A percentile compares a stretch with the other conserved stretches of the same genome.
Conservation (phyloP, 2,113 vertebrate genomes). For the Oxyruncus cristatus region DNA sequence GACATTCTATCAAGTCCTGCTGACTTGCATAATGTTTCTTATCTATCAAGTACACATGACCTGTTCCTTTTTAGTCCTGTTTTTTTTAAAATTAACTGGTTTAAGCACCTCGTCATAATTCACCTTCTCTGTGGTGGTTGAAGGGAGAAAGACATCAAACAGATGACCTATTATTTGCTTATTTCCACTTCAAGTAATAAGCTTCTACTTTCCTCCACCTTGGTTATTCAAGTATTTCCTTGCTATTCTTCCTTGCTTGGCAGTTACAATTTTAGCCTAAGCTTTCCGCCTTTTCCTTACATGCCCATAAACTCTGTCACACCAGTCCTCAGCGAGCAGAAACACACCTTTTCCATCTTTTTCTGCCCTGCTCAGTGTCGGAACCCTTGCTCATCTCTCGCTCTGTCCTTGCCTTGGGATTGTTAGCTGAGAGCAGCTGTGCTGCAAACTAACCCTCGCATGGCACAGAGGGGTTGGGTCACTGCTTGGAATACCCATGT, state of each 20-base stretch:
- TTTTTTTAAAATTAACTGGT: not conserved
- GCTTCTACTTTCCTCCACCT: not conserved
- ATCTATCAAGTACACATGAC: not conserved
- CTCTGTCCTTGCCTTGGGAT: not conserved
- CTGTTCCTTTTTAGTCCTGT: not conserved
- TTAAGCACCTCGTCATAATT: not conserved
- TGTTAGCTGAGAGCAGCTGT: not conserved
- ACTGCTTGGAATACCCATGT: not conserved
- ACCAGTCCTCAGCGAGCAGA: not conserved
- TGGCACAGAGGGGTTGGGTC: not conserved
- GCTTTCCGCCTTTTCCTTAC: not conserved
- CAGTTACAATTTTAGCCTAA: not conserved
- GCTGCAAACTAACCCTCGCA: not conserved
- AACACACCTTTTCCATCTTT: not conserved
- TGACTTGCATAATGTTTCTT: not conserved
- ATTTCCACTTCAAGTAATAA: not conserved
- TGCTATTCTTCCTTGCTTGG: not conserved
- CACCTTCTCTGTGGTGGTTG: not conserved
- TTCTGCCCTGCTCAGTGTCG: rapidly evolving
- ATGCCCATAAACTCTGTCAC: not conserved
- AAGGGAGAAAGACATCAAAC: not conserved
- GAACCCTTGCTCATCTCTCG: rapidly evolving
- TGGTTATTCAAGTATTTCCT: not conserved
- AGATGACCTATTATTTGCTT: not conserved
- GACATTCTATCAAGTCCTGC: not conserved